These are phyloP conservation scores for Spea bombifrons DNA, from an alignment of 2,113 vertebrate genomes.

Conservation along the genomic window DNA sequence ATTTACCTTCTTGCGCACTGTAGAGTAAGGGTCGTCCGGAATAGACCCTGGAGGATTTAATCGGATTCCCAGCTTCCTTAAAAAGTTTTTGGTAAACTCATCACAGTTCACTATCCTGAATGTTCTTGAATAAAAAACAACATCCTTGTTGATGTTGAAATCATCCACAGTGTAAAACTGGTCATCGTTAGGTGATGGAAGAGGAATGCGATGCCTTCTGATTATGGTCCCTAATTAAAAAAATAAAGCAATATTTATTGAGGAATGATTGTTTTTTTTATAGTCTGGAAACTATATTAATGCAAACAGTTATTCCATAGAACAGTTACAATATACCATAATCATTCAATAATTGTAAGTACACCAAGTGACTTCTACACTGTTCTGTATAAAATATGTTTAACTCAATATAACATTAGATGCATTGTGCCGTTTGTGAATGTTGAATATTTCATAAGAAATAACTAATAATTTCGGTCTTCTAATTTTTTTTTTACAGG, in stretches of 20 bases:
- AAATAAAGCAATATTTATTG: no score
- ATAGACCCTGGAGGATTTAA: conserved; percentile 61
- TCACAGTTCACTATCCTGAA: conserved; percentile 84
- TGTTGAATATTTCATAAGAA: no score
- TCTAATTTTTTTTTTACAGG: no score
- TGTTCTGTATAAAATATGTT: no score
- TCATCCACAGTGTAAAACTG: conserved; percentile 78
- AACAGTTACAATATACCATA: no score
- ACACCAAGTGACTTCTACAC: no score
- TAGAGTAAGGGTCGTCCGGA: conserved; percentile 78
- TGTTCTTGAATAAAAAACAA: conserved; percentile 74
- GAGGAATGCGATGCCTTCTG: conserved; percentile 78
- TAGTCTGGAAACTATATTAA: background rate
- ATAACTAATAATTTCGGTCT: no score
- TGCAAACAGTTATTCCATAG: background rate
- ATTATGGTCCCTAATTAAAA: conserved; percentile 73
- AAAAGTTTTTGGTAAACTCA: conserved; percentile 79
- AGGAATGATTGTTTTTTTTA: background rate
- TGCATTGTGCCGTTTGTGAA: no score
- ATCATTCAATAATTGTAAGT: no score
- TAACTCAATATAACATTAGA: no score
- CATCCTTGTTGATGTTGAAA: conserved; percentile 82
- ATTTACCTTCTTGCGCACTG: conserved; percentile 67
- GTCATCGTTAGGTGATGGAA: conserved; percentile 80
- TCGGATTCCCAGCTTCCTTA: conserved; percentile 76